Evolutionary conservation across 2,113 vertebrate genomes (phyloP), one percentile per base, ranked within the genome.

Genomic region (Varanus salvator): DNA sequence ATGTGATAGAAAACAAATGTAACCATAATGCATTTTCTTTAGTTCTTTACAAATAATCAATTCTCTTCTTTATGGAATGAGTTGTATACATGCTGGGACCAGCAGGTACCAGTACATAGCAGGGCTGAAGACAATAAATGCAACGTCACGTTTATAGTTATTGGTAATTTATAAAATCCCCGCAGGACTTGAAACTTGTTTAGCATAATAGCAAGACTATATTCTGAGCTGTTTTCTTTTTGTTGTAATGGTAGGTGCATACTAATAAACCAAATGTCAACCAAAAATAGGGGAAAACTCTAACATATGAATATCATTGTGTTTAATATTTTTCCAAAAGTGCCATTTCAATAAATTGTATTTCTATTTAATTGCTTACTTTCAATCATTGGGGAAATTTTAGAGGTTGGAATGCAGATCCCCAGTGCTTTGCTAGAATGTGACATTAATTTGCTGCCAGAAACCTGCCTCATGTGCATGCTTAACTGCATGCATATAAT

Each of bases 151-250:
- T 96, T 98, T 97, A 96, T 94, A 96, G 97, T 98, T 98, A 98
- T 98, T 98, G 97, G 97, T 97, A 98, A 98, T 97, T 98, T 97
- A 97, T 97, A 95, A 97, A 98, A 97, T 98, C 97, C 98, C 98
- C 97, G 95, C 96, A 96, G 98, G 97, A 97, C 96, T 96, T 95
- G 96, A 95, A 96, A 92, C 96, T 97, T 97, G 96, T 96, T 98
- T 98, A 97, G 97, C 97, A 98, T 99, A 99, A 99, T 99, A 98
- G 97, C 96, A 97, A 96, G 97, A 97, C 97, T 97, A 95, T 98
- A 98, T 98, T 98, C 98, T 96, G 97, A 96, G 97, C 97, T 97
- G 96, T 97, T 98, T 98, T 97, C 97, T 97, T 97, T 97, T 96
- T 96, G 90, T 97, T 98, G 97, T 98, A 97, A 98, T 98, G 97